Base-by-base conservation (phyloP, 1,140 invertebrate species). In the Calliopsis andreniformis region DNA sequence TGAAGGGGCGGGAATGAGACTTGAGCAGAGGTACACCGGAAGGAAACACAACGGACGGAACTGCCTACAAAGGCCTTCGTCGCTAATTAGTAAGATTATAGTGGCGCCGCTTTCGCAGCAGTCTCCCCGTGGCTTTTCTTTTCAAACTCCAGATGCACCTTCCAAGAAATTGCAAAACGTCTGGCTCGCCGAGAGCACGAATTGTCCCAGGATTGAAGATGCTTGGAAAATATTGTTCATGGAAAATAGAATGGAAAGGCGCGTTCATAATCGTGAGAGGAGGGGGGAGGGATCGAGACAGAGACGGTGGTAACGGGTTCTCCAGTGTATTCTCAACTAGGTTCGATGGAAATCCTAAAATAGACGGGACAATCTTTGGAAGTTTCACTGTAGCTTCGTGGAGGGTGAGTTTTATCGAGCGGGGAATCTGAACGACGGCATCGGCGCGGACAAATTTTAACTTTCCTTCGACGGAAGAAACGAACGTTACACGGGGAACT, bases 371-470 rank as follows among this genome's bases (percentile, higher is more conserved):
- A 79, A 83, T 82, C 56, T 71, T 59, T 55, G 61, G 71, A 83
- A 81, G 76, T 83, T 82, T 73, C 67, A 42, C 30, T 59, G 58
- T 68, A 20, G 53, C 67, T 76, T 68, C 49, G 66, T 43, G 47
- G 70, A 58, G 71, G 71, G 75, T 64, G 75, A 73, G 70, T 55
- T 82, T 68, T 82, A 80, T 80, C 78, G 73, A 64, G n/a, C 59
- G n/a, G 39, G n/a, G 25, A 35, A 80, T 78, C 75, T 72, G 75
- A 78, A 80, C 61, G 66, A 43, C 58, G 59, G 39, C 61, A 71
- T 35, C n/a, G 20, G 20, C 58, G 43, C 20, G 67, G 75, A 80
- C 68, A 64, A 78, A 78, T 80, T 78, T 71, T 51, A 66, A 78
- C 59, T 78, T 59, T 79, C 56, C 59, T 25, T 51, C 49, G 70